Conservation (phyloP, 2,888 invertebrate species). For the Orthonevra nobilis region DNA sequence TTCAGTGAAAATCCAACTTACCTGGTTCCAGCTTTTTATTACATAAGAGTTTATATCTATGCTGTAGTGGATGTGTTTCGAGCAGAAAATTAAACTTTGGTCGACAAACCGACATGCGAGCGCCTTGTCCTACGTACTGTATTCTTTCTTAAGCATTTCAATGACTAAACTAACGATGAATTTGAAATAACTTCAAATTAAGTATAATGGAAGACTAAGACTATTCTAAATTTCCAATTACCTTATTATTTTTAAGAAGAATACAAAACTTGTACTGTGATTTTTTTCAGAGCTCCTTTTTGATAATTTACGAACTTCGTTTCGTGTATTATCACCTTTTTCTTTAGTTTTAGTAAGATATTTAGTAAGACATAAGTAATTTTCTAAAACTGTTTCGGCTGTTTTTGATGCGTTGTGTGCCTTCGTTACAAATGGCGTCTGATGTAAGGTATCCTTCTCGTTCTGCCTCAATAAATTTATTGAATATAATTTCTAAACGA, state of each 20-base stretch:
- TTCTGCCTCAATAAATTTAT: constrained; percentile 30
- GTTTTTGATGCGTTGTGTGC: constrained; percentile 68
- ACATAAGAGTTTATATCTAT: too few species aligned
- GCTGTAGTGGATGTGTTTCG: too few species aligned
- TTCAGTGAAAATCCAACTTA: too few species aligned
- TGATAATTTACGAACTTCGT: constrained; percentile 50
- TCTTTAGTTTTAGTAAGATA: constrained; percentile 68
- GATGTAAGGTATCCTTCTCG: constrained; percentile 52
- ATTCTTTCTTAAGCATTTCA: constrained; percentile 9
- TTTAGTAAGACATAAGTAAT: constrained; percentile 66
- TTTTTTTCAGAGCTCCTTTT: constrained; percentile 37
- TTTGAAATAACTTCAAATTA: too few species aligned
- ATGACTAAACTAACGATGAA: constrained; percentile 21
- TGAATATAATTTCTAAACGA: too few species aligned
- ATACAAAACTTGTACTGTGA: constrained; percentile 29
- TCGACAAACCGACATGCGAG: too few species aligned
- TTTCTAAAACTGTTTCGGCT: constrained; percentile 66
- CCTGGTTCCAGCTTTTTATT: too few species aligned
- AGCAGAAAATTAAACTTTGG: too few species aligned
- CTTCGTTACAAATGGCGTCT: constrained; percentile 65
- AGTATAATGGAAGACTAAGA: too few species aligned
- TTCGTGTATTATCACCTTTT: constrained; percentile 55
- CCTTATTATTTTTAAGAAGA: constrained; percentile 34
- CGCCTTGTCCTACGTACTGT: too few species aligned
- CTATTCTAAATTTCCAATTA: constrained; percentile 49